Base-by-base conservation (phyloP, 2,888 invertebrate species). In the Synergus umbraculus region DNA sequence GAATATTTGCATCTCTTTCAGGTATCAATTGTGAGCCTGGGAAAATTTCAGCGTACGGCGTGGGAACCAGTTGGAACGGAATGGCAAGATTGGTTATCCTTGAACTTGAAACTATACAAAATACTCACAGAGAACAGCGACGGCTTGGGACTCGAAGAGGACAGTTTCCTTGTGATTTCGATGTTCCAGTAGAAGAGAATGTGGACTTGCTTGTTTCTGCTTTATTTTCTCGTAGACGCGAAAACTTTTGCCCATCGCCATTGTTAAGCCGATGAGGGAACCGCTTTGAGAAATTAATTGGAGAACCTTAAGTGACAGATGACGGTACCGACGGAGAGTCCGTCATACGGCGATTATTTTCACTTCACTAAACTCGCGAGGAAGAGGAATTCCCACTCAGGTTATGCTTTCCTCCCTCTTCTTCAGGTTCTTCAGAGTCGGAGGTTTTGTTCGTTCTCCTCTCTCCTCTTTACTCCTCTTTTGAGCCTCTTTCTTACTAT, bases 241-340 rank as follows among this genome's bases (percentile, higher is more conserved):
- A 93, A 97, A 98, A 84, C 96, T 96, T 93, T 98, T 98, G 89
- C 97, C 97, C 96, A 98, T 97, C 90, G 98, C 97, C 98, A 98
- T 98, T 86, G 88, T 91, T 85, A 76, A 78, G 29, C 44, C 18
- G 41, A 41, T 29, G 22, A 63, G 64, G 2, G 22, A 18, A n/a
- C 18, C 49, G 41, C 44, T 15, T 12, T 54, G 41, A 76, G 13
- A 37, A 78, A 76, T 66, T 73, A 67, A 41, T 76, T 76, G 18
- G 69, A 76, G 66, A 78, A 73, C 44, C 66, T 63, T 67, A 13
- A 81, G 4, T 80, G 82, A 84, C 81, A 82, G 82, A 76, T 65
- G 37, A 64, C 58, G 78, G 43, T 46, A 58, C 76, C 64, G 37
- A 46, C 41, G 18, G 37, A 37, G 54, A 73, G 37, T 41, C 54